Evolutionary conservation across 1,140 invertebrate genomes (phyloP).

Genomic region (Schlechtendalia chinensis): DNA sequence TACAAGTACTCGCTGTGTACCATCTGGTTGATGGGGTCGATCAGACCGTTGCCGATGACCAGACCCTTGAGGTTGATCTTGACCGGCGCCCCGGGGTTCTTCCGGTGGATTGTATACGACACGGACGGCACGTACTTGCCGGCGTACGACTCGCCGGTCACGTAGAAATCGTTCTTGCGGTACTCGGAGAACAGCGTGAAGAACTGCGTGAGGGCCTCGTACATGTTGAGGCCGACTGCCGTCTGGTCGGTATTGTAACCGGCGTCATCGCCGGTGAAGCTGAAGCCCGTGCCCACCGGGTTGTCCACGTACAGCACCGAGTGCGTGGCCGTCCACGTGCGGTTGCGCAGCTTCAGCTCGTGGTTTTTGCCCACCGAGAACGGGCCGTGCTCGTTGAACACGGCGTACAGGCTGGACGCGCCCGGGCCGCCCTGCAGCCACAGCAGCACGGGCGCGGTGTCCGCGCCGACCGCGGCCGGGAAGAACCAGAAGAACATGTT

Average conservation of each 20-base stretch:
- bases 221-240: slow-evolving; percentile 67
- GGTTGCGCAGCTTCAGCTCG: slow-evolving; percentile 52
- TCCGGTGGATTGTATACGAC: slow-evolving; percentile 59
- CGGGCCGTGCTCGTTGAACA: slow-evolving; percentile 67
- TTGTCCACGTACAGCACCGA: slow-evolving; percentile 86
- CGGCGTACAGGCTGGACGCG: slow-evolving; percentile 67
- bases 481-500: slow-evolving; percentile 81
- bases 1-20: slow-evolving; percentile 79
- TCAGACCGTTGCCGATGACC: slow-evolving; percentile 82
- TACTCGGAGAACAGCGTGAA: slow-evolving; percentile 64
- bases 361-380: slow-evolving; percentile 60
- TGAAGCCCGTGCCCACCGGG: slow-evolving; percentile 79
- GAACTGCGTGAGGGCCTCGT: slow-evolving; percentile 68
- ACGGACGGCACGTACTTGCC: slow-evolving; percentile 62
- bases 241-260: slow-evolving; percentile 70
- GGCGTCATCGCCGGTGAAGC: slow-evolving; percentile 55
- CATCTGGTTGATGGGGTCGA: slow-evolving; percentile 76
- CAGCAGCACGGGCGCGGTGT: slow-evolving; percentile 65
- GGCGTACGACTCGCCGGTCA: slow-evolving; percentile 62
- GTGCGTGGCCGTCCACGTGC: slow-evolving; percentile 72
- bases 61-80: slow-evolving; percentile 69
- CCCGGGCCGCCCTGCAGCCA: slow-evolving; percentile 81
- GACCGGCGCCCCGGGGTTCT: slow-evolving; percentile 62
- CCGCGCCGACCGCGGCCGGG: slow-evolving; percentile 59
- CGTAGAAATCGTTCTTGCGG: slow-evolving; percentile 52